Percentiles rank a stretch among this genome's conserved stretches.
Evolutionary conservation across 2,113 vertebrate genomes (phyloP).

Genomic region (Ictalurus punctatus): DNA sequence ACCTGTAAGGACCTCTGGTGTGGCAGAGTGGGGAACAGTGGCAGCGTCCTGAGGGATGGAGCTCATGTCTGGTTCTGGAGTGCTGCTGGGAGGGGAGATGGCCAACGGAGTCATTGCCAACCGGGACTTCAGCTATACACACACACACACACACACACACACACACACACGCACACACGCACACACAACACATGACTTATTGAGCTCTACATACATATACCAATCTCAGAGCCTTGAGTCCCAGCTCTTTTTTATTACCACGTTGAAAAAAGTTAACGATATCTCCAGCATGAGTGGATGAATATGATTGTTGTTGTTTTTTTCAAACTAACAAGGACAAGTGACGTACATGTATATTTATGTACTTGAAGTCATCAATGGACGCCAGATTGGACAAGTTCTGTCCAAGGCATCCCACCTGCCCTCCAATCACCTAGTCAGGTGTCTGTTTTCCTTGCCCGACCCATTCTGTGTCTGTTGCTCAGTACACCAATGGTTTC

Average conservation of each 20-base stretch:
- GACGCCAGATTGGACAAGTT: no score
- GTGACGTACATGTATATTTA: neutral
- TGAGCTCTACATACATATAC: neutral
- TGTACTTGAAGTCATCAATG: neutral
- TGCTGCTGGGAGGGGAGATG: slow-evolving; percentile 86
- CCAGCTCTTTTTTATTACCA: neutral
- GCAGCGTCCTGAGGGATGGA: slow-evolving; percentile 92
- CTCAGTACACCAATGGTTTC: no score
- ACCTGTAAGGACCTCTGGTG: slow-evolving; percentile 90
- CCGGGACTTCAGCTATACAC: slow-evolving; percentile 86
- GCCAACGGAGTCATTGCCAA: slow-evolving; percentile 86
- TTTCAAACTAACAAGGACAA: neutral
- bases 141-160: slow-evolving; percentile 31
- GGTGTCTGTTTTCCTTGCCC: neutral
- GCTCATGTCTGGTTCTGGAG: slow-evolving; percentile 88
- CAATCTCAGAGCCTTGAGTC: neutral
- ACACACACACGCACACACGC: neutral
- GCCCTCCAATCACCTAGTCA: neutral
- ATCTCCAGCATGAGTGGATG: neutral
- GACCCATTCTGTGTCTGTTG: no score
- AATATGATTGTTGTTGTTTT: neutral
- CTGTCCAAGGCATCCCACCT: neutral
- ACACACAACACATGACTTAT: slow-evolving; percentile 23
- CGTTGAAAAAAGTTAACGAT: neutral
- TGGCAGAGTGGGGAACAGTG: slow-evolving; percentile 81